These are phyloP conservation scores for Drosophila bocki DNA, from an alignment of 1,140 invertebrate genomes.

Conservation along the genomic window DNA sequence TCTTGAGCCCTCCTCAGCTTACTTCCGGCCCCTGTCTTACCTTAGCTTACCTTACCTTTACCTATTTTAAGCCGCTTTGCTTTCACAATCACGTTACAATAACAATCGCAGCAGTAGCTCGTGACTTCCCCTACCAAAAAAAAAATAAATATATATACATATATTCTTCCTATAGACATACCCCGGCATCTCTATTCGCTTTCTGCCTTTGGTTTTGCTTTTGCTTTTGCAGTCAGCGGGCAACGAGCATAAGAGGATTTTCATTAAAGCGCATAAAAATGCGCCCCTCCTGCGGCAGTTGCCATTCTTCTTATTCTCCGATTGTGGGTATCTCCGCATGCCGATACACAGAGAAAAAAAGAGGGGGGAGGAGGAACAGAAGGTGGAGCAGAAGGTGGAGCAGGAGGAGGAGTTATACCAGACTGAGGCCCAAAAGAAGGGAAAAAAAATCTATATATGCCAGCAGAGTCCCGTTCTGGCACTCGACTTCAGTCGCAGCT, in stretches of 20 bases:
- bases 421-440: background rate
- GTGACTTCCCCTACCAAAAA: conserved; percentile 22
- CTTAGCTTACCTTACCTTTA: conserved; percentile 13
- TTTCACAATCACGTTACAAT: conserved; percentile 53
- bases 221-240: conserved; percentile 32
- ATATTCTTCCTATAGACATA: background rate
- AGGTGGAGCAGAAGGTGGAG: background rate
- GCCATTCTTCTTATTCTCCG: conserved; percentile 51
- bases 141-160: background rate
- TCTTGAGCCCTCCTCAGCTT: background rate
- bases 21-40: background rate
- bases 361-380: background rate
- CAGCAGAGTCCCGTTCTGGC: background rate
- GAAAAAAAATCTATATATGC: conserved; percentile 8
- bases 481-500: conserved; percentile 21
- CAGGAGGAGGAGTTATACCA: background rate
- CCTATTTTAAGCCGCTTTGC: conserved; percentile 50
- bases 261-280: conserved; percentile 80
- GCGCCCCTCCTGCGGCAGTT: conserved; percentile 41
- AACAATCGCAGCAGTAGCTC: conserved; percentile 36
- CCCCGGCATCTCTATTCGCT: conserved; percentile 45
- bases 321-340: conserved; percentile 58
- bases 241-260: conserved; percentile 75
- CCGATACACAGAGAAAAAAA: conserved; percentile 42
- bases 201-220: conserved; percentile 2